phyloP scores from a whole-genome alignment of 2,888 invertebrate species.

The Octodonta nipae region DNA sequence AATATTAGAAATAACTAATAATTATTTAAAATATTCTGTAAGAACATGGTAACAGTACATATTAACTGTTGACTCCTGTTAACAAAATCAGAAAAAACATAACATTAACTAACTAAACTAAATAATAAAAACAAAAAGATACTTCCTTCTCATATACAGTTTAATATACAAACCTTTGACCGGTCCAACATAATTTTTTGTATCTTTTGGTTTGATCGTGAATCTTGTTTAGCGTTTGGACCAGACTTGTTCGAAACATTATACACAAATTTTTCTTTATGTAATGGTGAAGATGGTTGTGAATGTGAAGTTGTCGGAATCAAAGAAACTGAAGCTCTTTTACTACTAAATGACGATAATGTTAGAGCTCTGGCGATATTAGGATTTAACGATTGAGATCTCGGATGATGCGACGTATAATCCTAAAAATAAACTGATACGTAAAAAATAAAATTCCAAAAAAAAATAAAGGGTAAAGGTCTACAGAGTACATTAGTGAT shows the following conservation, averaged over 20 bases:
- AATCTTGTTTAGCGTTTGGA: constrained; percentile 23
- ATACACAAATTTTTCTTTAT: constrained; percentile 46
- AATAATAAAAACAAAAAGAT: too few relatives aligned
- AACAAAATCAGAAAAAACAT: too few relatives aligned
- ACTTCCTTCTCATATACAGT: too few relatives aligned
- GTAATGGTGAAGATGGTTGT: constrained; percentile 58
- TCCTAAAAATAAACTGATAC: too few relatives aligned
- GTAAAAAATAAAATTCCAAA: constrained; percentile 6
- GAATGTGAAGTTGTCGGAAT: constrained; percentile 38
- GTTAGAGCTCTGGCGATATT: constrained; percentile 53
- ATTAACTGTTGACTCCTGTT: too few relatives aligned
- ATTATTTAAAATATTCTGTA: too few relatives aligned
- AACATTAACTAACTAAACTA: too few relatives aligned
- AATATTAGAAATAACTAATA: too few relatives aligned
- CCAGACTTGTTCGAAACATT: constrained; percentile 28
- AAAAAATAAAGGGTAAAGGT: constrained; percentile 4
- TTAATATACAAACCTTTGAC: constrained; percentile 26
- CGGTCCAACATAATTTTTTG: constrained; percentile 40
- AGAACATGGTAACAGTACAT: too few relatives aligned
- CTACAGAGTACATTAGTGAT: constrained; percentile 3
- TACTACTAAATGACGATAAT: constrained; percentile 32
- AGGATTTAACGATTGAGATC: constrained; percentile 44
- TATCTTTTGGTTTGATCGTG: constrained; percentile 29
- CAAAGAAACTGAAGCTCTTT: constrained; percentile 30
- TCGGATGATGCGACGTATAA: constrained; percentile 7